A percentile compares a stretch with the other conserved stretches of the same genome.
phyloP scores from a whole-genome alignment of 2,113 vertebrate species.

The Cygnus buccinator region DNA sequence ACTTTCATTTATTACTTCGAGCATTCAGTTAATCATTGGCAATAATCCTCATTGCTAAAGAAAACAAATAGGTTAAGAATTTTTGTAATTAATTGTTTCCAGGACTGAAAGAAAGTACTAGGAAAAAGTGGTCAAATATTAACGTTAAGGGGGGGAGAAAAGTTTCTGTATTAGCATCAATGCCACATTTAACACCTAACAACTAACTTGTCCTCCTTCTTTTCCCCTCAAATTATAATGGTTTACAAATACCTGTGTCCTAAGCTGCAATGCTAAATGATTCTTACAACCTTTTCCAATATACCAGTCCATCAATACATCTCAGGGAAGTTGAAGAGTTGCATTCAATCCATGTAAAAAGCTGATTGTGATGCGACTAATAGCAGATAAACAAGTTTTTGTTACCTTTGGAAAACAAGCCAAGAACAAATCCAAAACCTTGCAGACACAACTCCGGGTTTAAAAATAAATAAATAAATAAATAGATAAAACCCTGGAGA shows the following conservation, averaged over 20 bases:
- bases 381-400: neutral
- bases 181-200: neutral
- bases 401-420: neutral
- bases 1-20: conserved; percentile 10
- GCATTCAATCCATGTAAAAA: neutral
- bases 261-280: neutral
- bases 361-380: neutral
- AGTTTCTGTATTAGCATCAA: neutral
- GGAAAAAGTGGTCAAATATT: neutral
- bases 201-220: neutral
- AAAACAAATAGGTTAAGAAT: neutral
- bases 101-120: neutral
- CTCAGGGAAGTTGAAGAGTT: neutral
- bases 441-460: neutral
- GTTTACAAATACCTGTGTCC: neutral
- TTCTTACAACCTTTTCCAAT: neutral
- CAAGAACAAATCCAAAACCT: neutral
- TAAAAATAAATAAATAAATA: too few relatives aligned
- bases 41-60: neutral
- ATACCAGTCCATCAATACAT: neutral
- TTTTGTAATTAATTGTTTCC: neutral
- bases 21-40: neutral
- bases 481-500: too few relatives aligned
- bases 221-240: neutral
- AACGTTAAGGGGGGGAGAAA: neutral